Evolutionary conservation across 2,113 vertebrate species (phyloP).

Genomic region (Alectura lathami): DNA sequence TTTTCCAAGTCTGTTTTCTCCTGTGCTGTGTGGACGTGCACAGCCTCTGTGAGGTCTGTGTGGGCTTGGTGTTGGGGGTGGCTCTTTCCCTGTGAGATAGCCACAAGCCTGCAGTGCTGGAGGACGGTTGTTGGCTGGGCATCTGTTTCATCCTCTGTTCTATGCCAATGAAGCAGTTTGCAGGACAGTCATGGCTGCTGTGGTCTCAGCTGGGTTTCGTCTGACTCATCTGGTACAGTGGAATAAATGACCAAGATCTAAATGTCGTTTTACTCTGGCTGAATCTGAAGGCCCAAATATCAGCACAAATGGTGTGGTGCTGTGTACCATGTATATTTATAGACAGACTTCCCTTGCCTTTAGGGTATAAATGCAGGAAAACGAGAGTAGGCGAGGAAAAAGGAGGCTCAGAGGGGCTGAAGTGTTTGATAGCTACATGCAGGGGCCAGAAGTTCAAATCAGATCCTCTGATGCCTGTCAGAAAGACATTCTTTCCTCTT

Average conservation of each 20-base stretch:
- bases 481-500: neutral
- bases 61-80: neutral
- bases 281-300: neutral
- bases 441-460: neutral
- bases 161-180: neutral
- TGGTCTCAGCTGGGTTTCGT: conserved; percentile 53
- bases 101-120: neutral
- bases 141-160: neutral
- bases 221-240: conserved; percentile 46
- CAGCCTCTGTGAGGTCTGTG: neutral
- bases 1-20: neutral
- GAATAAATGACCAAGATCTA: conserved; percentile 43
- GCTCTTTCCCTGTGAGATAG: neutral
- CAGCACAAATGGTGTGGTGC: neutral
- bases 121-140: neutral
- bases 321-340: neutral
- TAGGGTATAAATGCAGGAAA: neutral
- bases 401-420: neutral
- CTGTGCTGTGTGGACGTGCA: neutral
- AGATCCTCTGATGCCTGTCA: neutral
- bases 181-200: neutral
- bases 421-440: neutral
- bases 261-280: conserved; percentile 27
- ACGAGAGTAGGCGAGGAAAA: neutral
- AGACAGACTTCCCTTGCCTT: neutral